Evolutionary conservation across 37 sponge, comb jelly and placozoan genomes (phyloP).

Genomic region (Corticium candelabrum): DNA sequence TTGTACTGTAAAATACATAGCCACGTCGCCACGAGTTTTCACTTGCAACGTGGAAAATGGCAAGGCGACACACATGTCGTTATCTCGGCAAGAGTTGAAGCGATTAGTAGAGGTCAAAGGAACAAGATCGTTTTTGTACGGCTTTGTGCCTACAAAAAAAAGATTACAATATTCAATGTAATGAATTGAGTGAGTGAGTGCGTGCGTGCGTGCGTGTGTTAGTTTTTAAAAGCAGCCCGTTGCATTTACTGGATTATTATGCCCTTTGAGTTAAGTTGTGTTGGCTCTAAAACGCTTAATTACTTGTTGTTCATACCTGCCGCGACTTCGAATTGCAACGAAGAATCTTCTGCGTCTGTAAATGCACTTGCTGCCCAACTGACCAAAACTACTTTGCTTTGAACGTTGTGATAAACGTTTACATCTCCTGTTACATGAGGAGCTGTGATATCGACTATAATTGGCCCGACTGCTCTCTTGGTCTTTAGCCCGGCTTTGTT

Average conservation of each 20-base stretch:
- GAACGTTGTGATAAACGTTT: neutral
- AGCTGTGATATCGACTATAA: neutral
- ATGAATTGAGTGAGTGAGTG: too few species aligned
- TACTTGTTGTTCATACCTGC: too few species aligned
- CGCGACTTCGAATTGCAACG: neutral
- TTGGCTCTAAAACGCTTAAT: too few species aligned
- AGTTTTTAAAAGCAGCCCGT: too few species aligned
- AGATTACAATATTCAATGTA: too few species aligned
- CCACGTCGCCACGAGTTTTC: neutral
- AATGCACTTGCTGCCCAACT: neutral
- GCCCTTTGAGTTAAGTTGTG: too few species aligned
- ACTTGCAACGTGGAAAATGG: neutral
- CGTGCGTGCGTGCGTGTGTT: too few species aligned
- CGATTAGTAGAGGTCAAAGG: neutral
- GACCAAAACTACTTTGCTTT: neutral
- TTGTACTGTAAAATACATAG: neutral
- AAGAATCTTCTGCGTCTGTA: neutral
- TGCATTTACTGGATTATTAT: too few species aligned
- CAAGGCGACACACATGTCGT: slow-evolving; percentile 3
- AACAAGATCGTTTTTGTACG: neutral
- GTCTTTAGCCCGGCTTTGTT: neutral
- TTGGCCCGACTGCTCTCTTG: neutral
- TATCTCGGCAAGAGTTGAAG: too few species aligned
- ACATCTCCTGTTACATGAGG: neutral
- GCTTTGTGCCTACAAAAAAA: too few species aligned